phyloP scores from a whole-genome alignment of 1,140 invertebrate genomes.

The Goniozus legneri region DNA sequence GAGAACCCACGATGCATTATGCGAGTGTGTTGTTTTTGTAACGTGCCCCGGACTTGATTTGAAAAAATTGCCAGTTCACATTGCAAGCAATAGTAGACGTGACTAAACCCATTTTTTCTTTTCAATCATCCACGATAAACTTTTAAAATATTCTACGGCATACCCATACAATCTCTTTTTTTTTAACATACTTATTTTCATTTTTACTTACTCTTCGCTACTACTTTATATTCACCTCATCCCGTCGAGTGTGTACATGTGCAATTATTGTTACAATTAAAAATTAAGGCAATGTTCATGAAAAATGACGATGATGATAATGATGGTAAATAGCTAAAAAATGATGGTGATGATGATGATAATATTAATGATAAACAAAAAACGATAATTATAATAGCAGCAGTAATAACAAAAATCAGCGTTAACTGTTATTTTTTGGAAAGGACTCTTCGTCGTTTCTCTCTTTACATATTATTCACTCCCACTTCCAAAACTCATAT shows the following conservation, averaged over 20 bases:
- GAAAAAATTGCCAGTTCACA: neutral
- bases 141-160: conserved; percentile 32
- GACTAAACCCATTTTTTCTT: conserved; percentile 13
- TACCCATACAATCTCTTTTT: conserved; percentile 26
- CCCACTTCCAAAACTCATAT: too few relatives aligned
- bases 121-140: conserved; percentile 10
- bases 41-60: conserved; percentile 34
- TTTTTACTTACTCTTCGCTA: neutral
- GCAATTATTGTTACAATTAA: neutral
- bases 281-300: neutral
- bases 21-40: too few relatives aligned
- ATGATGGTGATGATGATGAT: neutral
- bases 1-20: conserved; percentile 25
- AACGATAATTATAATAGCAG: neutral
- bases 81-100: conserved; percentile 11
- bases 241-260: conserved; percentile 6
- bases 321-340: conserved; percentile 4
- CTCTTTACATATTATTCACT: too few relatives aligned
- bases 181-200: conserved; percentile 24
- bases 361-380: conserved; percentile 2
- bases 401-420: neutral
- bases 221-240: too few relatives aligned
- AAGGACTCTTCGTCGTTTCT: neutral
- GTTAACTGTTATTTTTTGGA: neutral
- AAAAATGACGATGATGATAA: conserved; percentile 2